Evolutionary conservation across 2,113 vertebrate genomes (phyloP).

Genomic region (Erpornis zantholeuca): DNA sequence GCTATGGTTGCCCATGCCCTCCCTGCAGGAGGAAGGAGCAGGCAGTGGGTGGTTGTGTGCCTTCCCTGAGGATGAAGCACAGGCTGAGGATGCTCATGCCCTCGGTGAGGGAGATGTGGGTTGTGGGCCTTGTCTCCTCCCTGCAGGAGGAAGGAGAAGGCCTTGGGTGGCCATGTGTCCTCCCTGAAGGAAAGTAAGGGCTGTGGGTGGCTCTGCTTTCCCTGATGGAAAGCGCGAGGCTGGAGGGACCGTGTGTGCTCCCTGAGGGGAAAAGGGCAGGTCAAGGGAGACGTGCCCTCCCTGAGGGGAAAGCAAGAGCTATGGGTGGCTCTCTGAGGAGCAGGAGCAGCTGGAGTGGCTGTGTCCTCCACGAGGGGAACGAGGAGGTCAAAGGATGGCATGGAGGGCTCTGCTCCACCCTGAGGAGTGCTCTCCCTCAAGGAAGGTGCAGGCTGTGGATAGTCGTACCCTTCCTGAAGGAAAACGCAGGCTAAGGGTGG

Average conservation of each 20-base stretch:
- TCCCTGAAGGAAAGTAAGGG: background rate
- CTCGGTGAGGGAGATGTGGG: background rate
- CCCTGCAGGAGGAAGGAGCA: background rate
- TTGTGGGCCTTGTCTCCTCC: background rate
- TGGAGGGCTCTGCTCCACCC: accelerated
- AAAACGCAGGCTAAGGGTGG: accelerated
- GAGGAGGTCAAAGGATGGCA: accelerated
- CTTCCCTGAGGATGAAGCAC: background rate
- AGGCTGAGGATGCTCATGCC: background rate
- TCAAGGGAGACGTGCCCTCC: background rate
- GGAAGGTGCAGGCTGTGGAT: accelerated
- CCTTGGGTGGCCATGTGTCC: background rate
- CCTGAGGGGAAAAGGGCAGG: background rate
- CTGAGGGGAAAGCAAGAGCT: background rate
- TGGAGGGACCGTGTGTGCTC: background rate
- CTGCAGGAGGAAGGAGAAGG: background rate
- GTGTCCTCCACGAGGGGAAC: background rate
- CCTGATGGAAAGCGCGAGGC: accelerated
- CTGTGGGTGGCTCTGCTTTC: background rate
- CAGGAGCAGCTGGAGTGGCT: background rate
- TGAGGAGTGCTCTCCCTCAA: background rate
- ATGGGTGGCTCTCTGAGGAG: background rate
- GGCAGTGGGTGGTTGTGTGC: background rate
- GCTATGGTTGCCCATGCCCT: background rate
- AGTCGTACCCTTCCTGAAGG: accelerated